Evolutionary conservation across 2,113 vertebrate genomes (phyloP), one percentile per base, ranked within the genome.

Genomic region (Atrichornis clamosus): DNA sequence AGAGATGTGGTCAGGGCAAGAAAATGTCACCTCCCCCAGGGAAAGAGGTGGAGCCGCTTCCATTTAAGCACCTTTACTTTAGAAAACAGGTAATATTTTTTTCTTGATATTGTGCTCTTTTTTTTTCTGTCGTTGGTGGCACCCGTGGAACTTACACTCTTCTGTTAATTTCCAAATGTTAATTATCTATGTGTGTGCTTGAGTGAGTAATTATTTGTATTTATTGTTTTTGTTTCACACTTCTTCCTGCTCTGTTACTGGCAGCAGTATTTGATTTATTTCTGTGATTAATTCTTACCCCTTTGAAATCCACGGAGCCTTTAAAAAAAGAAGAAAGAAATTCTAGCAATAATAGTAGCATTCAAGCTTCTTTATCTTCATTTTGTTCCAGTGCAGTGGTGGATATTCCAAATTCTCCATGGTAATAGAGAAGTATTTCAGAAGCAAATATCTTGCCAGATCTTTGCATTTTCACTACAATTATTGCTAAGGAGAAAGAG

Each of bases 341-440:
- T 74, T 70, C 87, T 87, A 92, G 89, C 84, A 75, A 95, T 95
- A 97, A 96, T 93, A 96, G 92, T 82, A 94, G 87, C 83, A 94
- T 97, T 95, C 83, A 96, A 87, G 60, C 87, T 82, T 72, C 79
- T 95, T 97, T 97, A 90, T 96, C 95, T 97, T 95, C 83, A 86
- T 96, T 96, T 97, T 96, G 88, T 96, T 96, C 84, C 92, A 96
- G 86, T 94, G 68, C 81, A 70, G 95, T 90, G 93, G 91, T 96
- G 79, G 76, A 97, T 97, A 97, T 96, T 97, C 79, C 84, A 94
- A 68, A 95, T 96, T 97, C 96, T 94, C 92, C 96, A 96, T 96
- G 96, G 96, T 79, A 96, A 94, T 97, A 80, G 86, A 58, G 64
- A 96, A 94, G 89, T 93, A 96, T 96, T 97, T 96, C 96, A 97